A percentile compares a stretch with the other conserved stretches of the same genome.
These are phyloP conservation scores for Calliopum simillimum DNA, from an alignment of 2,888 invertebrate species.

Conservation along the genomic window DNA sequence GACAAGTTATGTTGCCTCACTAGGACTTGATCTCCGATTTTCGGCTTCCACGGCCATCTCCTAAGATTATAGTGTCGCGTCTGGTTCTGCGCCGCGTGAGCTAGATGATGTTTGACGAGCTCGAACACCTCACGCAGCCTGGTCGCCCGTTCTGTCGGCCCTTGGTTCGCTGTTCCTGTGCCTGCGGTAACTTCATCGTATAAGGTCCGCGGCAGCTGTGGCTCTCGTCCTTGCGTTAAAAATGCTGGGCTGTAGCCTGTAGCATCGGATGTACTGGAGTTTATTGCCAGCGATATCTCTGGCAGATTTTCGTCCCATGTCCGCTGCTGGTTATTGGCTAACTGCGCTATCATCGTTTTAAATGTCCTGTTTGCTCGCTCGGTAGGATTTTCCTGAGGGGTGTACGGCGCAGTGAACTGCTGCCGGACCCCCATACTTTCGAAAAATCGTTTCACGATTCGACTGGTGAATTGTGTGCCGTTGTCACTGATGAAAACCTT, in stretches of 20 bases:
- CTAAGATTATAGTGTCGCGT: neutral
- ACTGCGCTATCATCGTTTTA: conserved; percentile 8
- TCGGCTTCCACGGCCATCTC: neutral
- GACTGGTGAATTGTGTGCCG: conserved; percentile 10
- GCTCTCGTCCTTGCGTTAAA: conserved; percentile 22
- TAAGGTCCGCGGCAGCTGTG: conserved; percentile 9
- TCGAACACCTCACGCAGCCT: neutral
- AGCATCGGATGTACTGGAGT: conserved; percentile 7
- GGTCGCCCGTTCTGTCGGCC: neutral
- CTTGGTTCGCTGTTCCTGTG: neutral
- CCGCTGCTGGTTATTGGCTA: neutral
- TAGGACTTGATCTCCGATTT: neutral
- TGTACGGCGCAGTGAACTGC: conserved; percentile 5
- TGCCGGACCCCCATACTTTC: neutral
- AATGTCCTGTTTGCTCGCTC: neutral
- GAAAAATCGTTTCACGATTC: neutral
- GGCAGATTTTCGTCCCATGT: conserved; percentile 17
- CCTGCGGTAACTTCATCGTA: neutral
- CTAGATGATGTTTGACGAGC: neutral
- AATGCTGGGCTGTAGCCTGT: conserved; percentile 22
- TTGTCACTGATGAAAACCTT: neutral
- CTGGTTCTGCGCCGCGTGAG: neutral
- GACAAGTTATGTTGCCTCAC: neutral
- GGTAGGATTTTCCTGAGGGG: conserved; percentile 1
- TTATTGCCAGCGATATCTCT: conserved; percentile 19